A percentile compares a stretch with the other conserved stretches of the same genome.
Evolutionary conservation across 2,113 vertebrate genomes (phyloP).

Genomic region (Puma concolor): DNA sequence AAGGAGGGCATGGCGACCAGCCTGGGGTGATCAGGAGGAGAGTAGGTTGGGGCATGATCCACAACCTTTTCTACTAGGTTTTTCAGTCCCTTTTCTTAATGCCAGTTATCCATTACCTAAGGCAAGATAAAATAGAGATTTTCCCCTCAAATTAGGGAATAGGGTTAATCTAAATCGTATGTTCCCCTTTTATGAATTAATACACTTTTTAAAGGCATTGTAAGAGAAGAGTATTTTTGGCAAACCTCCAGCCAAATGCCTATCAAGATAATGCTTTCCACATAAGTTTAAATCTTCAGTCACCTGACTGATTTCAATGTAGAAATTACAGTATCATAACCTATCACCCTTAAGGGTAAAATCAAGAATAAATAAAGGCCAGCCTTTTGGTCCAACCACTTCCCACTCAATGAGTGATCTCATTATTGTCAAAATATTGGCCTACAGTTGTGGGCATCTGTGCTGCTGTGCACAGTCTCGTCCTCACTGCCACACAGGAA

Average conservation of each 20-base stretch:
- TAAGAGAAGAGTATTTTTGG: neutral
- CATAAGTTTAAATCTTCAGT: neutral
- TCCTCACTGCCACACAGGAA: neutral
- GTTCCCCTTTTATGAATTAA: neutral
- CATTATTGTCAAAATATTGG: constrained; percentile 31
- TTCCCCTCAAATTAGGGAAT: neutral
- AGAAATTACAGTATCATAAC: neutral
- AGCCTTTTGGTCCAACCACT: neutral
- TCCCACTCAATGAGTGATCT: neutral
- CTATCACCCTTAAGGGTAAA: neutral
- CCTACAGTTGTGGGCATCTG: neutral
- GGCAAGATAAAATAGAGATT: neutral
- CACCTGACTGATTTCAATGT: neutral
- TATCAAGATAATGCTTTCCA: neutral
- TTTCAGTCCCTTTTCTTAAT: neutral
- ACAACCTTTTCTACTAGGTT: neutral
- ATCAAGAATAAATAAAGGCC: constrained; percentile 37
- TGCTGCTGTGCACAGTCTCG: too few species aligned
- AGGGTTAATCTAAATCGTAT: neutral
- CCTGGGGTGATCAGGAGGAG: neutral
- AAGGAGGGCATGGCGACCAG: neutral
- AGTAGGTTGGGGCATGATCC: neutral
- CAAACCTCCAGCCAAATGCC: neutral
- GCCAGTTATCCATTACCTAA: neutral
- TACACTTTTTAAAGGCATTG: constrained; percentile 9